These are phyloP conservation scores for Forpus xanthops DNA, from an alignment of 2,797 vertebrate genomes.

Conservation along the genomic window DNA sequence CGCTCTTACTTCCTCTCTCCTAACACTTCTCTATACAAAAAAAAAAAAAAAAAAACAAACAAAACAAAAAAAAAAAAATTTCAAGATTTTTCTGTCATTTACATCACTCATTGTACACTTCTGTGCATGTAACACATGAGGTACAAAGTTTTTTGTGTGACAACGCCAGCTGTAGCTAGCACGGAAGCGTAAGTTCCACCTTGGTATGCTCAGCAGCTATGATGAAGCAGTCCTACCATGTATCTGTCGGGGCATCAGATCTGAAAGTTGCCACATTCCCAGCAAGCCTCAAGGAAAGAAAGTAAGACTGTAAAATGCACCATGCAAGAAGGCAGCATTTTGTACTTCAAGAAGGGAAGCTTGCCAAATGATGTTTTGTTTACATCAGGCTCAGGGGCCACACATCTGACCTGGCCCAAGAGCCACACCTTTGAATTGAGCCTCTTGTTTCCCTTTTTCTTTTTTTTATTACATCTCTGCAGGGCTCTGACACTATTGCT, in stretches of 20 bases:
- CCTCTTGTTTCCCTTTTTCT: not conserved
- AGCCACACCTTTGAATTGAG: accelerated
- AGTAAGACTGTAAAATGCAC: not conserved
- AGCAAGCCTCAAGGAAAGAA: not conserved
- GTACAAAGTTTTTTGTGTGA: not conserved
- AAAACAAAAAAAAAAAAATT: no score
- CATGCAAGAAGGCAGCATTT: not conserved
- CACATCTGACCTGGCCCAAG: not conserved
- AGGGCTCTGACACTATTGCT: not conserved
- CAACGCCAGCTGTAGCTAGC: not conserved
- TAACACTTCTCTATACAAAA: not conserved
- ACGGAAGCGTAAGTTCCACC: not conserved
- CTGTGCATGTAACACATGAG: accelerated
- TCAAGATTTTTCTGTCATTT: not conserved
- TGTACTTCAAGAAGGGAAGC: not conserved
- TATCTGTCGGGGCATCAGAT: not conserved
- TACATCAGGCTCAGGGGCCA: not conserved
- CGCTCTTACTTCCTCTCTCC: not conserved
- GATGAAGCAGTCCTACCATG: not conserved
- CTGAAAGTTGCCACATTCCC: not conserved
- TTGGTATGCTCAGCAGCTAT: not conserved
- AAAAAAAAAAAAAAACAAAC: accelerated
- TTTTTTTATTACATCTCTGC: not conserved
- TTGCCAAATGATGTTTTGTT: not conserved
- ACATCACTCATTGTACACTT: accelerated